A percentile compares a stretch with the other conserved stretches of the same genome.
Conservation (phyloP, 2,113 vertebrate species). For the Morone chrysops region DNA sequence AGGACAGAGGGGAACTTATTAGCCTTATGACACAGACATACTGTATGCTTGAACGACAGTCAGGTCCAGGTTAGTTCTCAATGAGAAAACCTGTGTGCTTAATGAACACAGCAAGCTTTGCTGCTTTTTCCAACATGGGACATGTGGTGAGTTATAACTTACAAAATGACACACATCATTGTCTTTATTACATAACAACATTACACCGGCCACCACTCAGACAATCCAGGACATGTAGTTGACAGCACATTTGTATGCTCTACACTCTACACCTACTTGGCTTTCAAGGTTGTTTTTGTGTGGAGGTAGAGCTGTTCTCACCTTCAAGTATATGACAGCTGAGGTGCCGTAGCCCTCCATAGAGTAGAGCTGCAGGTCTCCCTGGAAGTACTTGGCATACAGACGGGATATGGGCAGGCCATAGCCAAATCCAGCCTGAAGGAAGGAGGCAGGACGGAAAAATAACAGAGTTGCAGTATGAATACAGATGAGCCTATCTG, state of each 20-base stretch:
- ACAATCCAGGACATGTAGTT: too few species aligned
- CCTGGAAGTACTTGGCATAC: constrained; percentile 98
- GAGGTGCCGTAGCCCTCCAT: constrained; percentile 96
- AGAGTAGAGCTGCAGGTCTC: constrained; percentile 96
- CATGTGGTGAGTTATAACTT: too few species aligned
- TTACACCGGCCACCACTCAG: background rate
- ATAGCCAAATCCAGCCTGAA: constrained; percentile 97
- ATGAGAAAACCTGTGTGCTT: too few species aligned
- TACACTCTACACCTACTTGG: background rate
- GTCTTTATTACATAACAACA: too few species aligned
- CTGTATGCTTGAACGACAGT: background rate
- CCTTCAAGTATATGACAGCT: constrained; percentile 97
- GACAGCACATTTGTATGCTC: background rate
- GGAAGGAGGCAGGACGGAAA: background rate
- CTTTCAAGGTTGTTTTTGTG: background rate
- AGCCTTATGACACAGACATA: background rate
- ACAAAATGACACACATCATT: too few species aligned
- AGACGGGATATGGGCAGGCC: constrained; percentile 98
- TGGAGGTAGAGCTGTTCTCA: constrained; percentile 62
- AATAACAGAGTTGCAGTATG: background rate
- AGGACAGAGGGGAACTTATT: constrained; percentile 19
- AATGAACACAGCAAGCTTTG: too few species aligned
- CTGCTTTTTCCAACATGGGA: too few species aligned
- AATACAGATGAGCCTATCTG: background rate
- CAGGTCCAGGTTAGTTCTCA: background rate